These are phyloP conservation scores for Mirza zaza DNA, from an alignment of 2,113 vertebrate species.

Conservation along the genomic window DNA sequence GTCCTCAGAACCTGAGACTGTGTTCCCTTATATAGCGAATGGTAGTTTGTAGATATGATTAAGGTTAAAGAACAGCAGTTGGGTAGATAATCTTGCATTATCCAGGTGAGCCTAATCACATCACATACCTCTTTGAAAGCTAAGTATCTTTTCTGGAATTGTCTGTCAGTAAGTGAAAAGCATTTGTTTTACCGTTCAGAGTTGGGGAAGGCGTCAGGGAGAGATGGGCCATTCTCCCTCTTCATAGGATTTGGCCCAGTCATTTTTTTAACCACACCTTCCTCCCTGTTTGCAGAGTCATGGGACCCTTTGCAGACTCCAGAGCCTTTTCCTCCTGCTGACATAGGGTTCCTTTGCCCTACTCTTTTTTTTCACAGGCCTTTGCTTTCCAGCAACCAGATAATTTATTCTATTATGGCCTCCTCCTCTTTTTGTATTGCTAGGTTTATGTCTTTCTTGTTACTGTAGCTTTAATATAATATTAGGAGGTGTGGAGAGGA, in stretches of 20 bases:
- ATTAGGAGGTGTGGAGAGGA: not conserved
- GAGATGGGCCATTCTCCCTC: not conserved
- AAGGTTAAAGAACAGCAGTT: not conserved
- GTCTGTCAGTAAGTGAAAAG: not conserved
- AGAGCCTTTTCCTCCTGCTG: not conserved
- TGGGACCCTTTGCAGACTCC: rapidly evolving
- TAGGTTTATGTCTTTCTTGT: not conserved
- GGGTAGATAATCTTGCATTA: not conserved
- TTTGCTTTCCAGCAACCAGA: not conserved
- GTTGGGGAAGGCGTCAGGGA: not conserved
- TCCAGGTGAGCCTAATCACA: not conserved
- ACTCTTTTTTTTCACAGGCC: not conserved
- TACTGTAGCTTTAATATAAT: not conserved
- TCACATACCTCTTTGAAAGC: not conserved
- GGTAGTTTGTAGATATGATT: not conserved
- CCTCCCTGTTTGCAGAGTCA: not conserved
- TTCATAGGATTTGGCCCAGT: not conserved
- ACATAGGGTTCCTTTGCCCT: not conserved
- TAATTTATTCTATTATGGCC: not conserved
- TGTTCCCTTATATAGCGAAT: not conserved
- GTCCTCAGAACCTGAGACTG: not conserved
- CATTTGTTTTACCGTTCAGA: not conserved
- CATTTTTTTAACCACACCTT: not conserved
- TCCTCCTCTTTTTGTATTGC: not conserved
- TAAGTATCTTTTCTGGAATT: not conserved